Evolutionary conservation across 2,113 vertebrate species (phyloP).

Genomic region (Gambusia affinis): DNA sequence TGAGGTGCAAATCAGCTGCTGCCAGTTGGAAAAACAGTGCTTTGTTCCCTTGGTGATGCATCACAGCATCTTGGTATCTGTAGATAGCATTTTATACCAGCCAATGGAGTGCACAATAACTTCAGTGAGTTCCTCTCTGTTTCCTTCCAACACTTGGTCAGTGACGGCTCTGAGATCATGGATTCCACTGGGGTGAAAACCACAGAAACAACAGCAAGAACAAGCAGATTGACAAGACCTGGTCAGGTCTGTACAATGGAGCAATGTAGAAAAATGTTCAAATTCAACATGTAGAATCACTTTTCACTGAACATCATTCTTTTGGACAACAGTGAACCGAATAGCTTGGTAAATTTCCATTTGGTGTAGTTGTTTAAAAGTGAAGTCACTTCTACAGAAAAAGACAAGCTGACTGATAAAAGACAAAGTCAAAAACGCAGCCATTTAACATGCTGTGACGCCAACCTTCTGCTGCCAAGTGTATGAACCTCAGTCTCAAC

Average conservation of each 20-base stretch:
- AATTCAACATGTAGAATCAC: background rate
- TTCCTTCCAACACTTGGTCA: too few species aligned
- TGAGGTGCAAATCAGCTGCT: too few species aligned
- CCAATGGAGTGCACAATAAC: too few species aligned
- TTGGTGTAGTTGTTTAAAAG: constrained; percentile 19
- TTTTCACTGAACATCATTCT: constrained; percentile 8
- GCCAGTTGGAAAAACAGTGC: too few species aligned
- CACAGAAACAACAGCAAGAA: background rate
- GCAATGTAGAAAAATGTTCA: background rate
- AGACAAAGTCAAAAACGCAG: constrained; percentile 45
- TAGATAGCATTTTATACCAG: too few species aligned
- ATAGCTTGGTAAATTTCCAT: constrained; percentile 9
- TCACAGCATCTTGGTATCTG: too few species aligned
- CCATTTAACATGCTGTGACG: constrained; percentile 11
- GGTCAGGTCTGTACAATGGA: background rate
- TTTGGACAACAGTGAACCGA: constrained; percentile 4
- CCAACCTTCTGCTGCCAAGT: constrained; percentile 21
- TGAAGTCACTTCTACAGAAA: constrained; percentile 11
- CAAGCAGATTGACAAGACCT: background rate
- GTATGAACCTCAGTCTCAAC: constrained; percentile 44
- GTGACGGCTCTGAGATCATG: too few species aligned
- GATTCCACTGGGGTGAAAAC: too few species aligned
- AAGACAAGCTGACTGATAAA: constrained; percentile 20
- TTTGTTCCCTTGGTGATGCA: too few species aligned
- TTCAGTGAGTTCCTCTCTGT: too few species aligned